Conservation (phyloP, 2,113 vertebrate genomes). For the Catharus bicknelli region DNA sequence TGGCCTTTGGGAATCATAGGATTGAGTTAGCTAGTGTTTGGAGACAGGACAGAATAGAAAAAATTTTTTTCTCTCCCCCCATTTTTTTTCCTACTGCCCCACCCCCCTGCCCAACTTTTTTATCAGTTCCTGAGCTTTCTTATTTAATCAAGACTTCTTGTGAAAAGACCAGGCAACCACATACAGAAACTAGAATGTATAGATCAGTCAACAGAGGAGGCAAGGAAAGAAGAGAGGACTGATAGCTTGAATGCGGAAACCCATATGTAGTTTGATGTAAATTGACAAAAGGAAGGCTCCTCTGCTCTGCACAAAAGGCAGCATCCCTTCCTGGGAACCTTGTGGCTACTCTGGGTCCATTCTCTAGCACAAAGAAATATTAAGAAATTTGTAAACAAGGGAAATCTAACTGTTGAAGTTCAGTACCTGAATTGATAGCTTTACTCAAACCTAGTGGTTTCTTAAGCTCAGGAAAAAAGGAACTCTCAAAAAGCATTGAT, state of each 20-base stretch:
- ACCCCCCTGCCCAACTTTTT: background rate
- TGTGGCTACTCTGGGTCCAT: background rate
- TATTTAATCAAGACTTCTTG: background rate
- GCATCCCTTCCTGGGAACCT: background rate
- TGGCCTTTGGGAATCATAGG: background rate
- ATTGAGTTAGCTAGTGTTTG: background rate
- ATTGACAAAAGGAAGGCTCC: background rate
- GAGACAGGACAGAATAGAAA: background rate
- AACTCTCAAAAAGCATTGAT: background rate
- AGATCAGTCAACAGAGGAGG: background rate
- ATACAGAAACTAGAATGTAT: background rate
- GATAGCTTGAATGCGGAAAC: background rate
- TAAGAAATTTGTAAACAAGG: background rate
- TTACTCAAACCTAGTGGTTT: background rate
- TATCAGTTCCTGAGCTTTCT: background rate
- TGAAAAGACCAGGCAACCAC: no score
- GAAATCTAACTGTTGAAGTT: background rate
- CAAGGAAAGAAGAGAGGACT: background rate
- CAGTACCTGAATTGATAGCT: background rate
- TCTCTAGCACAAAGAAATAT: background rate
- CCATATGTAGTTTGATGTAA: background rate
- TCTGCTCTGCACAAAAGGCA: background rate
- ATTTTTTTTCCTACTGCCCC: no score
- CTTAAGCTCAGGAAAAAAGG: background rate
- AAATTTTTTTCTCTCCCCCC: no score